These are phyloP conservation scores for Meandrusa payeni DNA, from an alignment of 2,888 invertebrate genomes.

Conservation along the genomic window DNA sequence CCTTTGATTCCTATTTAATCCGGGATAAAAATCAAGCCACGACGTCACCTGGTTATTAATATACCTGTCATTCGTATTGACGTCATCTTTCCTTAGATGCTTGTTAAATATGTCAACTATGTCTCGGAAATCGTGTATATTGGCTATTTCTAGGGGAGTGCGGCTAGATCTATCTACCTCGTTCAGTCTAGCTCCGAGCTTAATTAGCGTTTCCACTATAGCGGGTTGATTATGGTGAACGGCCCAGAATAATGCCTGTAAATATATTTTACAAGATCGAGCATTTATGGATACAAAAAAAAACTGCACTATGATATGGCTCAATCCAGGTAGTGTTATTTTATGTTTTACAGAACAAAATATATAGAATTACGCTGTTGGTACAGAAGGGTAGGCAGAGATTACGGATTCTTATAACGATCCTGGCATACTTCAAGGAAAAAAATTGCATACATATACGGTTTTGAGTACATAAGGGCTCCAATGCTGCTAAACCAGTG, in stretches of 20 bases:
- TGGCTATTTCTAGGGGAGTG: slow-evolving; percentile 77
- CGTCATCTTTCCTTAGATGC: slow-evolving; percentile 45
- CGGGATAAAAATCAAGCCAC: slow-evolving; percentile 79
- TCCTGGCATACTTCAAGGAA: too few relatives aligned
- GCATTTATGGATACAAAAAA: too few relatives aligned
- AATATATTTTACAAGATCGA: too few relatives aligned
- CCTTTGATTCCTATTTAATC: slow-evolving; percentile 53
- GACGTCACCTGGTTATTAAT: slow-evolving; percentile 38
- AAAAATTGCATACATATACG: too few relatives aligned
- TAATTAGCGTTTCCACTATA: slow-evolving; percentile 76
- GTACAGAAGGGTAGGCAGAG: too few relatives aligned
- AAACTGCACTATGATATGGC: too few relatives aligned
- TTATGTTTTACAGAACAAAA: too few relatives aligned
- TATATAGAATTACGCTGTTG: too few relatives aligned
- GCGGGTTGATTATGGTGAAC: slow-evolving; percentile 77
- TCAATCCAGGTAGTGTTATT: too few relatives aligned
- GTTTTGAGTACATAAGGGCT: too few relatives aligned
- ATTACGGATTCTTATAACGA: too few relatives aligned
- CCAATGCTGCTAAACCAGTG: too few relatives aligned
- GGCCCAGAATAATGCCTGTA: slow-evolving; percentile 84
- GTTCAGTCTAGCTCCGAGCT: slow-evolving; percentile 69
- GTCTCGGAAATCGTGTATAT: slow-evolving; percentile 67
- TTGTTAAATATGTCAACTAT: slow-evolving; percentile 67
- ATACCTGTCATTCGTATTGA: slow-evolving; percentile 35
- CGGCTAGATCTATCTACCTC: slow-evolving; percentile 74